Evolutionary conservation across 2,888 invertebrate genomes (phyloP), one percentile per base, ranked within the genome.

Genomic region (Baronia brevicornis): DNA sequence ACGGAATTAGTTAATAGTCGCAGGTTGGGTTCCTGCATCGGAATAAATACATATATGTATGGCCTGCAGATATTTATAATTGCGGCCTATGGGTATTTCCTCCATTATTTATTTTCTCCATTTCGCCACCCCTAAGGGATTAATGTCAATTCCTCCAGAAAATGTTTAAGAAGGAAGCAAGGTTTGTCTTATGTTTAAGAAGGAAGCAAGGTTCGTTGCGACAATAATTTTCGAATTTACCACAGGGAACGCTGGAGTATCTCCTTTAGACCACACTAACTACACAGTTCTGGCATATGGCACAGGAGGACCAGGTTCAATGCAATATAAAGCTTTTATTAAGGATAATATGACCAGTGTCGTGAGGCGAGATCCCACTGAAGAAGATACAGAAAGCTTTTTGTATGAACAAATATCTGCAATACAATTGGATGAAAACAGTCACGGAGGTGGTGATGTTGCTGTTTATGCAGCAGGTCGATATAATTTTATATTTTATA

Each of bases 391-490:
- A 0, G 84, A 79, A 7, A 85, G 85, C 38, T 91, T 87, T 55
- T 82, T 87, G 19, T 94, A 93, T 54, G 87, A 89, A 14, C 93
- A 93, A 57, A 90, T 91, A 44, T 90, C 93, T 1, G 88, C 87
- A 0, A 87, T 93, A 17, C 84, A 87, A 41, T 86, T 89, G 2
- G 87, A 90, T 44, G 93, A 94, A 61, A 93, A 91, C 51, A 86
- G 89, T 17, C 95, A 95, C 46, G 91, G 93, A 0, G 95, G 95
- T 0, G 92, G 93, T 8, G 96, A 97, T 67, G 96, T 96, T 0
- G 84, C 89, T 1, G 87, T 96, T 30, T 95, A 94, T 70, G 95
- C 96, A 13, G 86, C 80, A 69, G 94, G 93, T 80, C 33, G 45
- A 36, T 28, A n/a, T 1, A 6, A 5, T 10, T 5, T 28, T 7